phyloP scores from a whole-genome alignment of 2,797 vertebrate species.

The Gymnothorax reevesii region DNA sequence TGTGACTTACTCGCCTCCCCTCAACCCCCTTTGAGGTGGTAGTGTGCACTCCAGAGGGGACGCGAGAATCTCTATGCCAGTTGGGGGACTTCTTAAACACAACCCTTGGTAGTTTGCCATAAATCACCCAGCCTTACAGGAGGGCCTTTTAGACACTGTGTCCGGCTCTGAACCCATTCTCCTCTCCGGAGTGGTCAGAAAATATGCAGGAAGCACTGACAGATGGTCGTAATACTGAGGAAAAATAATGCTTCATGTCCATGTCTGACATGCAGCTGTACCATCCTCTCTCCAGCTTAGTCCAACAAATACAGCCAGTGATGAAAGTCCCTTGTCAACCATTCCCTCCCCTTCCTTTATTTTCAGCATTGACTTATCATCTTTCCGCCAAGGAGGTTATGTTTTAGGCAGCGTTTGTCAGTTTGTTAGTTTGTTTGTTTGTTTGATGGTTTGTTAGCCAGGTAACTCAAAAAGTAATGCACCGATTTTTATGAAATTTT shows the following conservation, averaged over 20 bases:
- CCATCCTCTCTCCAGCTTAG: background rate
- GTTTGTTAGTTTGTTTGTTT: too few relatives aligned
- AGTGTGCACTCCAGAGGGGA: background rate
- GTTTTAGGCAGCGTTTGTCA: too few relatives aligned
- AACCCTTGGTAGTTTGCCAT: background rate
- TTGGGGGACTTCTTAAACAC: conserved; percentile 17
- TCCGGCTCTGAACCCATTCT: background rate
- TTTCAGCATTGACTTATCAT: conserved; percentile 16
- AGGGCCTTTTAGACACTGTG: background rate
- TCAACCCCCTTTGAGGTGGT: background rate
- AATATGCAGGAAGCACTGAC: background rate
- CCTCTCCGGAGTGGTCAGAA: background rate
- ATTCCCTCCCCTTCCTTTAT: background rate
- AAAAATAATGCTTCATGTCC: conserved; percentile 5
- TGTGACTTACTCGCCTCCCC: background rate
- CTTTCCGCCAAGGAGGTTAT: too few relatives aligned
- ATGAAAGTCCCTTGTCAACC: background rate
- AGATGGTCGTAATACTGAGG: background rate
- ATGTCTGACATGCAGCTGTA: background rate
- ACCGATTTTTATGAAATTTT: too few relatives aligned
- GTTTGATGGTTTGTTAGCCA: too few relatives aligned
- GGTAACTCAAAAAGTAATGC: too few relatives aligned
- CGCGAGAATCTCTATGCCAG: background rate
- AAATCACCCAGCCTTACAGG: conserved; percentile 19
- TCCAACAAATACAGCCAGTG: conserved; percentile 6